Evolutionary conservation across 2,113 vertebrate species (phyloP).

Genomic region (Prionailurus viverrinus): DNA sequence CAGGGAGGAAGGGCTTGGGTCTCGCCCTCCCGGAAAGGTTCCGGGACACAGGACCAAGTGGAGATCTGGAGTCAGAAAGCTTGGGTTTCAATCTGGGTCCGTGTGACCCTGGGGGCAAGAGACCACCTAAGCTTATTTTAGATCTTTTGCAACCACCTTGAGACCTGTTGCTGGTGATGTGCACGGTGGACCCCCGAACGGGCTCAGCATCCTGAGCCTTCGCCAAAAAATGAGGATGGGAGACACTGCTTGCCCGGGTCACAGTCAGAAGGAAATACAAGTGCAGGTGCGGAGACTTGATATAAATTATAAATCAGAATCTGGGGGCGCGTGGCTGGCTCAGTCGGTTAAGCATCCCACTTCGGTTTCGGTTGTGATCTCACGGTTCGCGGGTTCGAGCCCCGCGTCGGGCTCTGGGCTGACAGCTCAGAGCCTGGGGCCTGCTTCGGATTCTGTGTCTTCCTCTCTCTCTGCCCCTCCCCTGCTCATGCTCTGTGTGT

Average conservation of each 20-base stretch:
- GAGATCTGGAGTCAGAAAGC: neutral
- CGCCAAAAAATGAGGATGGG: neutral
- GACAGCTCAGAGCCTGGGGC: no score
- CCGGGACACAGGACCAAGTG: neutral
- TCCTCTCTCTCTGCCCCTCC: no score
- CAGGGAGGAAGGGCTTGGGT: neutral
- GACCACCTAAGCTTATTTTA: neutral
- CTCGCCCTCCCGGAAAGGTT: neutral
- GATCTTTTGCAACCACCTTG: neutral
- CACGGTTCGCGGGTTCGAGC: no score
- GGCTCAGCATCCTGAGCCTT: neutral
- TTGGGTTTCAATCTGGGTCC: neutral
- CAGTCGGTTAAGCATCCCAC: no score
- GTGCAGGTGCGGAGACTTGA: neutral
- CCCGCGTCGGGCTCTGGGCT: no score
- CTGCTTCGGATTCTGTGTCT: no score
- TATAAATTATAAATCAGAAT: conserved; percentile 34
- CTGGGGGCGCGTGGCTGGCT: no score
- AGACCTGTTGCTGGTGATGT: neutral
- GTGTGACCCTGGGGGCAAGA: neutral
- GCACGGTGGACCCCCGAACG: neutral
- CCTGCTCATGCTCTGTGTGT: no score
- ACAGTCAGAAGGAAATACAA: neutral
- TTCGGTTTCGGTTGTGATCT: no score
- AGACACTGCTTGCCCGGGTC: neutral